A percentile compares a stretch with the other conserved stretches of the same genome.
These are phyloP conservation scores for Chiloscyllium plagiosum DNA, from an alignment of 2,113 vertebrate genomes.

Conservation along the genomic window DNA sequence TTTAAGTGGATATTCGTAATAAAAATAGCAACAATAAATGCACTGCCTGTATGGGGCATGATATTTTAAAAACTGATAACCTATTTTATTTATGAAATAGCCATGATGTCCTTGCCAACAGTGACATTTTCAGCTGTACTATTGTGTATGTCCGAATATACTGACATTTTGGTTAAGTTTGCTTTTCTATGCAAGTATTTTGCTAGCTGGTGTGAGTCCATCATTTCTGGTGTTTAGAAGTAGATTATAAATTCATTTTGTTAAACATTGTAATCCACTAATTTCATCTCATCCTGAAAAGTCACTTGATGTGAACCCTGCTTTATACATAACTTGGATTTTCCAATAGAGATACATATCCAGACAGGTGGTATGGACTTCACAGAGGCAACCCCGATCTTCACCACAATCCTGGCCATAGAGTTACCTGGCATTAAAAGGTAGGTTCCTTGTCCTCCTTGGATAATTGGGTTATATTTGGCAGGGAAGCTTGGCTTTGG, in stretches of 20 bases:
- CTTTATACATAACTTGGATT: neutral
- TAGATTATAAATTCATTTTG: neutral
- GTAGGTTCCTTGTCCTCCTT: neutral
- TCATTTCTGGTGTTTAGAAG: neutral
- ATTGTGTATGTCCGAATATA: neutral
- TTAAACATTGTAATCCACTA: neutral
- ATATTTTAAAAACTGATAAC: neutral
- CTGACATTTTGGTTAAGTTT: neutral
- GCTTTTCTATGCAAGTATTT: neutral
- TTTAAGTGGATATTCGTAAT: neutral
- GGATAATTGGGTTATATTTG: neutral
- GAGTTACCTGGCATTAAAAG: neutral
- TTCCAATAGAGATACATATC: neutral
- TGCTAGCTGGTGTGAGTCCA: neutral
- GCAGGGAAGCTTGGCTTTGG: neutral
- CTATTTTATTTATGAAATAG: neutral
- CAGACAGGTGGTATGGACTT: neutral
- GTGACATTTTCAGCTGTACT: neutral
- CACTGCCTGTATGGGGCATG: neutral
- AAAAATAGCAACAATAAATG: neutral
- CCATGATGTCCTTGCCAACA: neutral
- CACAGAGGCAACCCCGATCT: neutral
- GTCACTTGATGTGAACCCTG: neutral
- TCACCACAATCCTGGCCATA: neutral
- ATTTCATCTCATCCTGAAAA: neutral